These are phyloP conservation scores for Mythimna pallens DNA, from an alignment of 2,888 invertebrate species.

Conservation along the genomic window DNA sequence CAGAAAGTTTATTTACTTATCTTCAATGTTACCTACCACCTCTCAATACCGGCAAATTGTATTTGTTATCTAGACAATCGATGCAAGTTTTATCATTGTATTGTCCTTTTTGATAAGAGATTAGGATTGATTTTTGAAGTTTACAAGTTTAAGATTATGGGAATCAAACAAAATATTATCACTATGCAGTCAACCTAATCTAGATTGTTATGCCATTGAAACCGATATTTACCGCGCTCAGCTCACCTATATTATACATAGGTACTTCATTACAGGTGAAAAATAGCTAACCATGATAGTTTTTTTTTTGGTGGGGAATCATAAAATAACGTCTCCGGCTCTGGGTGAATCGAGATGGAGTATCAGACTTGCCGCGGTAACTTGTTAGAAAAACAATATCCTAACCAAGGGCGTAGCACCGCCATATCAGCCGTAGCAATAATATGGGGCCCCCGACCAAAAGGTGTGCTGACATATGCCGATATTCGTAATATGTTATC, in stretches of 20 bases:
- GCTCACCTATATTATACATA: not conserved
- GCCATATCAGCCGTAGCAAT: no score
- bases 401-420: no score
- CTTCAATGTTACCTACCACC: not conserved
- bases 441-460: no score
- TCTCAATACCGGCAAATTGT: not conserved
- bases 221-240: not conserved
- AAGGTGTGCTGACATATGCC: no score
- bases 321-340: no score
- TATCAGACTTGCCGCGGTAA: no score
- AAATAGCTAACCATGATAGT: not conserved
- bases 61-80: not conserved
- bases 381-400: no score
- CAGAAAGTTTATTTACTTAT: not conserved
- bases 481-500: no score
- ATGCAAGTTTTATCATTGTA: not conserved
- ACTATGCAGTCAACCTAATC: not conserved
- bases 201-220: not conserved
- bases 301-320: not conserved
- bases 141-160: not conserved
- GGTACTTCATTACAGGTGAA: not conserved
- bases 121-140: not conserved
- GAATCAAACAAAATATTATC: not conserved
- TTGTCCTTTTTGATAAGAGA: slow-evolving; percentile 12
- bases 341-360: no score